Base-by-base conservation (phyloP, 2,797 vertebrate species). In the Aphelocoma californica region DNA sequence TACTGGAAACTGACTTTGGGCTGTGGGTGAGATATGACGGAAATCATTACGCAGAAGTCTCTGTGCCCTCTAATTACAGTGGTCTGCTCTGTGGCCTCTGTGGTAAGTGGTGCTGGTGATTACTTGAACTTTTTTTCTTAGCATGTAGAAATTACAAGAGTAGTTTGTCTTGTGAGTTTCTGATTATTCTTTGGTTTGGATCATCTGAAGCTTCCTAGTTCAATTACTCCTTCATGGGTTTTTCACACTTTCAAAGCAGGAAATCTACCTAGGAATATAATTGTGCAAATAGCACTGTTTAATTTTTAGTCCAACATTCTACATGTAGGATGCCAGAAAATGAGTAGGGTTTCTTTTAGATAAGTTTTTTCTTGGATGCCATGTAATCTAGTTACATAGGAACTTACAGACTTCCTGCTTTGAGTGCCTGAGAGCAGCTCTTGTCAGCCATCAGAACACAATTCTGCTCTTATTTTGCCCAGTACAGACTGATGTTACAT, bases 21-120 rank as follows among this genome's bases (percentile, higher is more conserved):
- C 94, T 99, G 66, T 97, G 97, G 82, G 98, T 99, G 61, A 98
- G 98, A 81, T 99, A 98, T 32, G 98, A 99, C 91, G 99, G 99
- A 31, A 98, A 98, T 96, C 99, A 99, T 73, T 98, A 99, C 2
- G 98, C 97, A 62, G 99, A 99, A 54, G 98, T 99, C 45, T 98
- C 98, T 7, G 71, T 99, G 78, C 98, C 98, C 6, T 96, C 96
- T 32, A 90, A 96, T 58, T 99, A 98, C 97, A 96, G 48, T 14
- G 98, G 95, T n/a, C 97, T 97, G 48, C 98, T 99, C 70, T 99
- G 99, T 78, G 99, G 99, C 87, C 96, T 99, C 87, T 99, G 99
- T 95, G 99, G 99, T 99, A 97, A 98, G 98, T 94, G 32, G 16
- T 29, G 32, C 18, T 44, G 9, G 14, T 48, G 20, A 34, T 85